phyloP scores from a whole-genome alignment of 2,888 invertebrate genomes.

The Aporophyla lueneburgensis region DNA sequence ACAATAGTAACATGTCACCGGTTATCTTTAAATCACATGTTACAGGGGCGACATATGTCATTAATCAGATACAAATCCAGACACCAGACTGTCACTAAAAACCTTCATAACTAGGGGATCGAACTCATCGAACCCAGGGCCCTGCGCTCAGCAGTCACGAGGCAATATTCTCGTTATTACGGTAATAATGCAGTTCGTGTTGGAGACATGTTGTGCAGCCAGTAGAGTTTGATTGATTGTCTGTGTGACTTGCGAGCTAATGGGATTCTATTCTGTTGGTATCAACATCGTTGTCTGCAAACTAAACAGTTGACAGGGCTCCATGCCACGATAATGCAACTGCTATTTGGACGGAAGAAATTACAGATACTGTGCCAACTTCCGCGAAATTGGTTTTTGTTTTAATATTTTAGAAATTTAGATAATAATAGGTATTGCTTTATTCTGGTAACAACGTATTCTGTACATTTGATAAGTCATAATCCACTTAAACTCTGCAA shows the following conservation, averaged over 20 bases:
- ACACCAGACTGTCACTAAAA: background rate
- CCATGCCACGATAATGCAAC: constrained; percentile 8
- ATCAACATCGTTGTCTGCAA: constrained; percentile 53
- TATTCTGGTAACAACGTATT: background rate
- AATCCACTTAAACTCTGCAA: background rate
- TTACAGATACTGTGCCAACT: background rate
- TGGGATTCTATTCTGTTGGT: constrained; percentile 52
- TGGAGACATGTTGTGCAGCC: constrained; percentile 46
- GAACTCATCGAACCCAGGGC: background rate
- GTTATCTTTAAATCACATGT: background rate
- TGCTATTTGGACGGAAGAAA: constrained; percentile 11
- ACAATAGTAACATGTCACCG: background rate
- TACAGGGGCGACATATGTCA: background rate
- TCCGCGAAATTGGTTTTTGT: background rate
- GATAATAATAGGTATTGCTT: background rate
- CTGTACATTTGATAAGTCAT: background rate
- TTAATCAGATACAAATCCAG: background rate
- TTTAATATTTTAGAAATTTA: background rate
- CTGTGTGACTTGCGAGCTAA: constrained; percentile 52
- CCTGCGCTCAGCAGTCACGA: background rate
- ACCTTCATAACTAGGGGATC: background rate
- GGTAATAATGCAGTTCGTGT: constrained; percentile 38
- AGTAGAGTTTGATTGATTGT: constrained; percentile 49
- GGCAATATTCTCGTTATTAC: constrained; percentile 35
- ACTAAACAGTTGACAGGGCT: constrained; percentile 37